These are phyloP conservation scores for Aphrophora alni DNA, from an alignment of 2,888 invertebrate species.

Conservation along the genomic window DNA sequence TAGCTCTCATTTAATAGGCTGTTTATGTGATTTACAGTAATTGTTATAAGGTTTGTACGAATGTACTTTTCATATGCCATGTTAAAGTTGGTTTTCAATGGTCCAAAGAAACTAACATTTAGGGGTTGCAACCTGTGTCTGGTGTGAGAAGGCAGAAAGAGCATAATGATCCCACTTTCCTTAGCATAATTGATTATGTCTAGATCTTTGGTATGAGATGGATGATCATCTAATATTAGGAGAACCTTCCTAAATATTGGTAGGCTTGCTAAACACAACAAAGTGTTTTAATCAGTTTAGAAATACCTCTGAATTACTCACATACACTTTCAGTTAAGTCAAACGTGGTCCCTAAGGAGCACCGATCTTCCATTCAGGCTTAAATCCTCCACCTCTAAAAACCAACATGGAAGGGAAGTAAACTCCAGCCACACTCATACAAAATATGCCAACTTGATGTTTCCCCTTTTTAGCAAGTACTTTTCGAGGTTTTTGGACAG, in stretches of 20 bases:
- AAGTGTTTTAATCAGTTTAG: constrained; percentile 21
- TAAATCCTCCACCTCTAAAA: background rate
- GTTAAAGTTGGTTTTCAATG: constrained; percentile 1
- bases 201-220: constrained; percentile 50
- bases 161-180: constrained; percentile 48
- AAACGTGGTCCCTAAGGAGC: constrained; percentile 4
- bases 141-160: constrained; percentile 50
- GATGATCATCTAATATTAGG: constrained; percentile 51
- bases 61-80: constrained; percentile 45
- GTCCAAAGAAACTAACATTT: constrained; percentile 49
- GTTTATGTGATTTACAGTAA: constrained; percentile 45
- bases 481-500: background rate
- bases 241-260: constrained; percentile 39
- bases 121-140: constrained; percentile 50
- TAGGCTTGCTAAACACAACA: constrained; percentile 8
- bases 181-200: constrained; percentile 45
- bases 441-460: background rate
- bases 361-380: constrained; percentile 8
- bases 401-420: background rate
- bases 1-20: constrained; percentile 45
- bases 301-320: constrained; percentile 20
- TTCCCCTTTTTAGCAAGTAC: background rate
- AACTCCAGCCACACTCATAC: background rate
- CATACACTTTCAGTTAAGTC: constrained; percentile 4
- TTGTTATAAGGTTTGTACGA: constrained; percentile 39